Conservation (phyloP, 2,797 vertebrate species). For the Acomys russatus region DNA sequence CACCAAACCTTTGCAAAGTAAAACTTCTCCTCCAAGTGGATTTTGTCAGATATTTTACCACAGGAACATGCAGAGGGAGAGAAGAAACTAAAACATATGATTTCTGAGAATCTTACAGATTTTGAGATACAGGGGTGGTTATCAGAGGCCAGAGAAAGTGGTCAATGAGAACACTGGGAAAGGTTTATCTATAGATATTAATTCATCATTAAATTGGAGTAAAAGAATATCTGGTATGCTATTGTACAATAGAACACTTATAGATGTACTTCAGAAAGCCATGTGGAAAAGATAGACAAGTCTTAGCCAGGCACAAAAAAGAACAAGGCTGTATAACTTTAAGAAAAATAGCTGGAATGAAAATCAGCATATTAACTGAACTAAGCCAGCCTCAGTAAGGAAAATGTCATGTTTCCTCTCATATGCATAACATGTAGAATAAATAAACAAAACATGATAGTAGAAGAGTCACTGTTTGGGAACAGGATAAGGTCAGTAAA, state of each 20-base stretch:
- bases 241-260: neutral
- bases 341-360: neutral
- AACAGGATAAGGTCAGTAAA: neutral
- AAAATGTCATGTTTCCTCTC: neutral
- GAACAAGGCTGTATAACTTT: neutral
- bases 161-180: neutral
- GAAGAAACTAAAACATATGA: neutral
- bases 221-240: neutral
- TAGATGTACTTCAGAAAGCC: neutral
- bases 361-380: neutral
- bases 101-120: neutral
- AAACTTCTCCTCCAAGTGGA: too few species aligned
- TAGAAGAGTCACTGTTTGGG: neutral
- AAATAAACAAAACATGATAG: neutral
- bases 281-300: neutral
- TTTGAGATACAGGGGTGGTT: neutral
- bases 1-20: neutral
- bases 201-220: neutral
- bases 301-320: neutral
- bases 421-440: neutral
- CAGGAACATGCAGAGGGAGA: too few species aligned
- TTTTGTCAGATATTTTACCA: neutral
- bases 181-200: neutral
- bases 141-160: neutral
- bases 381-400: neutral